These are phyloP conservation scores for Hirtodrosophila duncani DNA, from an alignment of 2,888 invertebrate species.

Conservation along the genomic window DNA sequence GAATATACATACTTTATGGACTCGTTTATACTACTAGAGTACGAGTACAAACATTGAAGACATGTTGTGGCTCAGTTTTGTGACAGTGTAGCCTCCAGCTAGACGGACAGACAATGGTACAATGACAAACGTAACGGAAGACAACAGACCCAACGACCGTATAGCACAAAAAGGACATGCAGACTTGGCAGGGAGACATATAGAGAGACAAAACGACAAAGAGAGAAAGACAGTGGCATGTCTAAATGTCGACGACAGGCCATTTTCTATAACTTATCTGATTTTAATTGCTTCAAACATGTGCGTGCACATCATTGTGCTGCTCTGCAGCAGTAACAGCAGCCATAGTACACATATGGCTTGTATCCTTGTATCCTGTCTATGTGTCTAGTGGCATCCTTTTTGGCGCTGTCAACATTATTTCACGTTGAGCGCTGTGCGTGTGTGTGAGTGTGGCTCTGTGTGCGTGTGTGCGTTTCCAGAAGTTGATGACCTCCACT, in stretches of 20 bases:
- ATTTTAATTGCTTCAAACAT: conserved; percentile 74
- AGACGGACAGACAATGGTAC: conserved; percentile 36
- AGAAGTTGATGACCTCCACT: conserved; percentile 57
- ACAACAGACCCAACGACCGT: conserved; percentile 38
- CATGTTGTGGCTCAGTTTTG: no score
- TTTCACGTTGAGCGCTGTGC: conserved; percentile 50
- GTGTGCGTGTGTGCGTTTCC: conserved; percentile 17
- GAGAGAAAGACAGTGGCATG: conserved; percentile 41
- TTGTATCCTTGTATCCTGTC: conserved; percentile 1
- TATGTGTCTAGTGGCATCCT: conserved; percentile 37
- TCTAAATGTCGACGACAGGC: conserved; percentile 71
- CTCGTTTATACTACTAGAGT: no score
- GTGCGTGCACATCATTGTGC: conserved; percentile 46
- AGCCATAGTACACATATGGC: conserved; percentile 1
- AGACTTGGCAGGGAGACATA: neutral
- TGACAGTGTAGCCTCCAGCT: neutral
- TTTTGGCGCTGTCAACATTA: conserved; percentile 64
- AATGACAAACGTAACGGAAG: conserved; percentile 68
- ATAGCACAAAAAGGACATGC: neutral
- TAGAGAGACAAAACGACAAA: neutral
- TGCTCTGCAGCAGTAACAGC: conserved; percentile 14
- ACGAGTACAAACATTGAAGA: no score
- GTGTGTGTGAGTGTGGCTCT: neutral
- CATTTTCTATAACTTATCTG: conserved; percentile 74
- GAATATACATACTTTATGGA: no score